Base-by-base conservation (phyloP, 1,140 invertebrate genomes). In the Calycopis cecrops region DNA sequence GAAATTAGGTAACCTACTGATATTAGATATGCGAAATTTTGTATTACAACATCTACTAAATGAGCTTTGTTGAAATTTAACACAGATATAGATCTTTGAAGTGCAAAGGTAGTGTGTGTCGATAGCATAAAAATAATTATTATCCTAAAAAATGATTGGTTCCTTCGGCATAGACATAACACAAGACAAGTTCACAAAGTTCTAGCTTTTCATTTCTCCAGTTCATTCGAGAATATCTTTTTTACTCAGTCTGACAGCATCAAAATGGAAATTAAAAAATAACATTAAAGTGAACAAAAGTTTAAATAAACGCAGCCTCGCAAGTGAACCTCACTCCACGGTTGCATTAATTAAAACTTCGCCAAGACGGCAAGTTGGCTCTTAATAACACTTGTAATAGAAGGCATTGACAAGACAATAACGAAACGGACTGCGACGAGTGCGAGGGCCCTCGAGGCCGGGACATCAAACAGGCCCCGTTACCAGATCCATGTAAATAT, bases 321-420 rank as follows among this genome's bases (percentile, higher is more conserved):
- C 16, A 11, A 33, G 8, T 50, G 33, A 28, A 28, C 21, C 21
- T 28, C 21, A 28, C 21, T 3, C 11, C 16, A 35, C 28, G 18
- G 9, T 49, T 55, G 33, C 9, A 64, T 64, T 64, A 64, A 64
- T 61, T 61, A 64, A 64, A 62, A 62, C 60, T 61, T 61, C 50
- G 60, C 40, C 48, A 55, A 64, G 62, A 61, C 50, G 59, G 54
- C 28, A 65, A 62, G 59, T 70, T 64, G 55, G 65, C 67, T 74
- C 72, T 74, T 69, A 78, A 71, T 67, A 73, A 64, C 65, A 67
- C 50, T 69, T 66, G 42, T 51, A 66, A 60, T 67, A 52, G 50
- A 59, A 70, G 62, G 55, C 53, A 56, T 63, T 52, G 50, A 54
- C 12, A 57, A 60, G 60, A 65, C 72, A 65, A 68, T 66, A 71